A percentile compares a stretch with the other conserved stretches of the same genome.
Evolutionary conservation across 2,888 invertebrate genomes (phyloP).

Genomic region (Drosophila algonquin): DNA sequence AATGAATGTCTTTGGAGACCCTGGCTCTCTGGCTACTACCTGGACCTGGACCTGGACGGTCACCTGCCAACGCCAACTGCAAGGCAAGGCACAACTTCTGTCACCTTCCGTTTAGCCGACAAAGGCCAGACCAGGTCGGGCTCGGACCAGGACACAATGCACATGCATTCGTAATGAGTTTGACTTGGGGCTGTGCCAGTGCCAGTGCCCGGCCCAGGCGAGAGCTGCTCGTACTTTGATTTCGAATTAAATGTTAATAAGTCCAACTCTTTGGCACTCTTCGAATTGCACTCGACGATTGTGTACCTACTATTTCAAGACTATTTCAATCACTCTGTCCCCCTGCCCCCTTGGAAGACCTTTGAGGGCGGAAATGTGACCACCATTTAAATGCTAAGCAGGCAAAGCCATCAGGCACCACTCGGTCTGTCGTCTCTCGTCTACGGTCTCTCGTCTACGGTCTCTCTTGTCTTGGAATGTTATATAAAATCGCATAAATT

Average conservation of each 20-base stretch:
- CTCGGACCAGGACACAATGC: slow-evolving; percentile 36
- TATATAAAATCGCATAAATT: slow-evolving; percentile 63
- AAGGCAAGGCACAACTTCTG: slow-evolving; percentile 31
- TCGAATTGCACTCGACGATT: slow-evolving; percentile 11
- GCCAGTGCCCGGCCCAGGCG: neutral
- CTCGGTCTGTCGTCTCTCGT: slow-evolving; percentile 4
- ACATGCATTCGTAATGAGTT: slow-evolving; percentile 61
- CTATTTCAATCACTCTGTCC: neutral
- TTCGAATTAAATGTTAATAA: slow-evolving; percentile 77
- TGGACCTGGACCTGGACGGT: slow-evolving; percentile 13
- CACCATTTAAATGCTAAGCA: slow-evolving; percentile 74
- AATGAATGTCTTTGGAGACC: slow-evolving; percentile 31
- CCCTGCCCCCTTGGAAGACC: slow-evolving; percentile 18
- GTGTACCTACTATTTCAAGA: neutral
- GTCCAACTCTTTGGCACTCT: slow-evolving; percentile 61
- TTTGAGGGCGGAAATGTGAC: slow-evolving; percentile 67
- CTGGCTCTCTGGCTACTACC: slow-evolving; percentile 15
- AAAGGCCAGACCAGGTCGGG: slow-evolving; percentile 20
- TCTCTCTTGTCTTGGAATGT: slow-evolving; percentile 53
- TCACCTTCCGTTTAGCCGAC: slow-evolving; percentile 52
- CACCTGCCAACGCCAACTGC: slow-evolving; percentile 47
- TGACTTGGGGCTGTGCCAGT: slow-evolving; percentile 29
- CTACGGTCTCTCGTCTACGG: slow-evolving; percentile 30
- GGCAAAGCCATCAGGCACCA: slow-evolving; percentile 34
- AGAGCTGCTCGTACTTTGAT: slow-evolving; percentile 56